Conservation (phyloP, 2,113 vertebrate genomes). For the Vanacampus margaritifer region DNA sequence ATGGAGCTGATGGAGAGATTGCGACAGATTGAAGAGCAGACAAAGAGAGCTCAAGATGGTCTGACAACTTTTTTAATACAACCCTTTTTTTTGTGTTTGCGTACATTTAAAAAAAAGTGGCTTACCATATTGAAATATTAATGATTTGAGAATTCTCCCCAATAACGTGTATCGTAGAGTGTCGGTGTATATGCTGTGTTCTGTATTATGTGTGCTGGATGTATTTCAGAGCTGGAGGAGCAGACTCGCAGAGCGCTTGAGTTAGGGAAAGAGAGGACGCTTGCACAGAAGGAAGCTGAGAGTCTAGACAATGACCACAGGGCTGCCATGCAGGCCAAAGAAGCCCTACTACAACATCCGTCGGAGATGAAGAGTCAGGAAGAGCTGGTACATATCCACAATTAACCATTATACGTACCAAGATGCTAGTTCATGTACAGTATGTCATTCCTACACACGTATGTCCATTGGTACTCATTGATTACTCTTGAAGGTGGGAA, state of each 20-base stretch:
- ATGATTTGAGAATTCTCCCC: conserved; percentile 3
- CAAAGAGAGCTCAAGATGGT: conserved; percentile 95
- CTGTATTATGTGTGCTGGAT: conserved; percentile 6
- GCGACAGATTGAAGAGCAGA: conserved; percentile 93
- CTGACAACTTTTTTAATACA: conserved; percentile 54
- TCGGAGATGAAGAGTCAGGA: conserved; percentile 90
- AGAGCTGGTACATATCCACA: conserved; percentile 76
- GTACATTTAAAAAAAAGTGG: conserved; percentile 15
- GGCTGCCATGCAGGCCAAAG: conserved; percentile 88
- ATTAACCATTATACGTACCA: neutral
- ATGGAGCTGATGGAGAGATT: conserved; percentile 93
- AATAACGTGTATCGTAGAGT: neutral
- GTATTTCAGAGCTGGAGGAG: conserved; percentile 86
- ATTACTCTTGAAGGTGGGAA: neutral
- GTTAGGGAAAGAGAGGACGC: conserved; percentile 87
- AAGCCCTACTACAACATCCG: conserved; percentile 82
- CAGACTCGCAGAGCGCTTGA: conserved; percentile 88
- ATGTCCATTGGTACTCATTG: neutral
- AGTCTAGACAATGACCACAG: conserved; percentile 85
- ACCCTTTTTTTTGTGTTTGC: conserved; percentile 35
- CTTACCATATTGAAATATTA: conserved; percentile 8
- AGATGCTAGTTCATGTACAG: neutral
- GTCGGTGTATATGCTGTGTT: neutral
- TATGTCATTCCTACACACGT: neutral
- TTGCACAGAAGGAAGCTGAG: conserved; percentile 88